Percentiles rank a stretch among this genome's conserved stretches.
Evolutionary conservation across 2,888 invertebrate genomes (phyloP).

Genomic region (Sminthurinus aureus): DNA sequence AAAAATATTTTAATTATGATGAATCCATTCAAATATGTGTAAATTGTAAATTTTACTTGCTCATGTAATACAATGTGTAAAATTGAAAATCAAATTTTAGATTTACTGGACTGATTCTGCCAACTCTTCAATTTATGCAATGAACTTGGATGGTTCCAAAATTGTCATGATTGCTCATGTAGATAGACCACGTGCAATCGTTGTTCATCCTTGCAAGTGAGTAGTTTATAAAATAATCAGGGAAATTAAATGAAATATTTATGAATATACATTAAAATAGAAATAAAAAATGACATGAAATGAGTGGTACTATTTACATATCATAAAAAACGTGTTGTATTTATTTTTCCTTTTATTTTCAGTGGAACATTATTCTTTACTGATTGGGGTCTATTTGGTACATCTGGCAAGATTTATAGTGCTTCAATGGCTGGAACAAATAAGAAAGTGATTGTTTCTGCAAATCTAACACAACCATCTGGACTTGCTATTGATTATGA

Average conservation of each 20-base stretch:
- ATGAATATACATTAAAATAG: not conserved
- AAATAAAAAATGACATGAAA: not conserved
- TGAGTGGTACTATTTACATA: conserved; percentile 14
- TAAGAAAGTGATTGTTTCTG: conserved; percentile 85
- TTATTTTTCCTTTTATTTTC: too few relatives aligned
- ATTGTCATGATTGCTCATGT: conserved; percentile 92
- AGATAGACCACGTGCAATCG: conserved; percentile 92
- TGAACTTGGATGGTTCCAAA: conserved; percentile 88
- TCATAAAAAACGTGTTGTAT: too few relatives aligned
- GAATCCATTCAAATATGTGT: too few relatives aligned
- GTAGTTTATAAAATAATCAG: conserved; percentile 6
- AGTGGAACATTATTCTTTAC: conserved; percentile 88
- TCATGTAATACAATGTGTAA: too few relatives aligned
- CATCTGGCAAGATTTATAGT: conserved; percentile 90
- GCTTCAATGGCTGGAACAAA: conserved; percentile 97
- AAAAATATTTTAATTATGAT: too few relatives aligned
- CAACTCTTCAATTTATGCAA: conserved; percentile 92
- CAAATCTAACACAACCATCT: conserved; percentile 92
- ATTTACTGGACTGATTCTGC: conserved; percentile 98
- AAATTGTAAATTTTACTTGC: too few relatives aligned
- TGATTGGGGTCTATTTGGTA: conserved; percentile 94
- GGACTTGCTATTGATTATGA: conserved; percentile 96
- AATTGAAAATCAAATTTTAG: conserved; percentile 25
- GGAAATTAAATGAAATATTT: too few relatives aligned
- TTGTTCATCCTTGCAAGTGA: conserved; percentile 90